A percentile compares a stretch with the other conserved stretches of the same genome.
Conservation (phyloP, 2,888 invertebrate species). For the Tiliacea citrago region DNA sequence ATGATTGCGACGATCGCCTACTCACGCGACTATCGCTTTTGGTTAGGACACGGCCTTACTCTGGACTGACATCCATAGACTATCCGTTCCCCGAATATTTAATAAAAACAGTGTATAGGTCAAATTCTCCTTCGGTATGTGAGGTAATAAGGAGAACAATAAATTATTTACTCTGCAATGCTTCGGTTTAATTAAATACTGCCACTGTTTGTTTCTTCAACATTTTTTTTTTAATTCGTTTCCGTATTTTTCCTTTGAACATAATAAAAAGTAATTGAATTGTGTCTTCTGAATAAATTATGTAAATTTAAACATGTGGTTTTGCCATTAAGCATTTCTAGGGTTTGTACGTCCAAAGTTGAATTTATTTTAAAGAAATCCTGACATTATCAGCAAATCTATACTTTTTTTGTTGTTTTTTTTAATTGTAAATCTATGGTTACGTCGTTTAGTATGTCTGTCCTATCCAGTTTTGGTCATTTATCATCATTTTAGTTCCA, state of each 20-base stretch:
- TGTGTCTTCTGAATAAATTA: slow-evolving; percentile 2
- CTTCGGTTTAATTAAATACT: slow-evolving; percentile 19
- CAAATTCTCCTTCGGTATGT: too few relatives aligned
- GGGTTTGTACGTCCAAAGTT: background rate
- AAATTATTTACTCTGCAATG: background rate
- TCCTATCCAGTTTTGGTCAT: too few relatives aligned
- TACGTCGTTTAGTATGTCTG: background rate
- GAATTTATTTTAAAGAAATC: background rate
- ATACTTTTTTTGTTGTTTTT: too few relatives aligned
- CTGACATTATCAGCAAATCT: background rate
- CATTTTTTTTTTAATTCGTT: background rate
- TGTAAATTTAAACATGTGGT: background rate
- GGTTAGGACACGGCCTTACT: too few relatives aligned
- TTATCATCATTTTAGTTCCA: background rate
- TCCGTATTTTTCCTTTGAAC: slow-evolving; percentile 7
- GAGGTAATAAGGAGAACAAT: too few relatives aligned
- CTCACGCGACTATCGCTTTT: too few relatives aligned
- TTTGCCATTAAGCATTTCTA: background rate
- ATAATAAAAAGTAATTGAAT: slow-evolving; percentile 13
- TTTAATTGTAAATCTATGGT: too few relatives aligned
- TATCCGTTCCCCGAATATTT: too few relatives aligned
- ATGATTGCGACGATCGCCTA: too few relatives aligned
- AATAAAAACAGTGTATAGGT: too few relatives aligned
- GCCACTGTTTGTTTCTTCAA: slow-evolving; percentile 9
- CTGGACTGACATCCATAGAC: too few relatives aligned